phyloP scores from a whole-genome alignment of 2,797 vertebrate genomes.

The Acestrorhynchus altus region DNA sequence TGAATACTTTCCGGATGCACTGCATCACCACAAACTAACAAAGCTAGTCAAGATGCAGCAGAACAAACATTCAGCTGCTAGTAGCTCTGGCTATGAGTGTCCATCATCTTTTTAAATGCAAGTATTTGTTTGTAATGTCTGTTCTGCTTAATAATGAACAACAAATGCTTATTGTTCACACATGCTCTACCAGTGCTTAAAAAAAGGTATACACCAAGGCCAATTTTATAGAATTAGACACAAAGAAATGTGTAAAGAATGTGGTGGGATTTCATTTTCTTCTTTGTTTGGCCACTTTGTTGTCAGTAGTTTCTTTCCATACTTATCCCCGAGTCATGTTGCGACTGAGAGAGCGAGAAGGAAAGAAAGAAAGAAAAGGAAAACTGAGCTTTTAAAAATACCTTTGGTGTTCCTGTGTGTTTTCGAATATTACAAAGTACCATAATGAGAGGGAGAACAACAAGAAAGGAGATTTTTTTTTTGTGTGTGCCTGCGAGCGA shows the following conservation, averaged over 20 bases:
- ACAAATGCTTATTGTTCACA: too few species aligned
- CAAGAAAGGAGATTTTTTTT: slow-evolving; percentile 68
- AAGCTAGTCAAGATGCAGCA: too few species aligned
- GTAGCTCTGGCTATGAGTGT: too few species aligned
- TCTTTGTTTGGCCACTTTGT: slow-evolving; percentile 76
- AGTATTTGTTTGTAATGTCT: too few species aligned
- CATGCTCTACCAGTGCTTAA: too few species aligned
- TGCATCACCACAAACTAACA: too few species aligned
- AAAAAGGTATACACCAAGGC: too few species aligned
- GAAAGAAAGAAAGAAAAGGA: slow-evolving; percentile 56
- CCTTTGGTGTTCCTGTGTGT: slow-evolving; percentile 84
- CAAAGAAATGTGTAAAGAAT: neutral
- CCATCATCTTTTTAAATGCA: too few species aligned
- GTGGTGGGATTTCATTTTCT: neutral
- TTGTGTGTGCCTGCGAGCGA: slow-evolving; percentile 71
- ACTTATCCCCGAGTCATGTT: slow-evolving; percentile 76
- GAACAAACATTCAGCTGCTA: too few species aligned
- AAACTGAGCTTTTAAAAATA: slow-evolving; percentile 74
- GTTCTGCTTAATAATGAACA: too few species aligned
- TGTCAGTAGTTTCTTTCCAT: slow-evolving; percentile 67
- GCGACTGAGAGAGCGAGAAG: slow-evolving; percentile 44
- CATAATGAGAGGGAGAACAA: slow-evolving; percentile 84
- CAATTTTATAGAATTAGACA: neutral
- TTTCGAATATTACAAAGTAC: slow-evolving; percentile 82
- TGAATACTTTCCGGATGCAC: too few species aligned